A percentile compares a stretch with the other conserved stretches of the same genome.
Conservation (phyloP, 2,113 vertebrate genomes). For the Bujurquina vittata region DNA sequence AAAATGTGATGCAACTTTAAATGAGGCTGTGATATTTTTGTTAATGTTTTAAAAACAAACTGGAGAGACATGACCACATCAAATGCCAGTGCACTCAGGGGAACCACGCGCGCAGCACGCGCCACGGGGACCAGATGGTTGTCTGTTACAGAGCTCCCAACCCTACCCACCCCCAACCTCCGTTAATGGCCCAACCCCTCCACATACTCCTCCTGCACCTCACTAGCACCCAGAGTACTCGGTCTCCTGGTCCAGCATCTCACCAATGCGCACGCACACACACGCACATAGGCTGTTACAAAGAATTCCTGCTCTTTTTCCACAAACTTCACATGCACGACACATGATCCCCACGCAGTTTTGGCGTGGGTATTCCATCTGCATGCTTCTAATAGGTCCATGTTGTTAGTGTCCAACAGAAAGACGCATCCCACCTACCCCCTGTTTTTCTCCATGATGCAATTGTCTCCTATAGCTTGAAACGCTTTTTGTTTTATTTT, state of each 20-base stretch:
- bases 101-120: constrained; percentile 83
- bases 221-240: constrained; percentile 25
- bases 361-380: constrained; percentile 71
- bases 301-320: constrained; percentile 6
- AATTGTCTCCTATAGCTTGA: constrained; percentile 54
- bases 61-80: constrained; percentile 40
- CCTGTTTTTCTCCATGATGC: constrained; percentile 2
- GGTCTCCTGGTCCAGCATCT: background rate
- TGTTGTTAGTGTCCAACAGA: constrained; percentile 42
- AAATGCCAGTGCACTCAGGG: constrained; percentile 73
- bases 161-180: constrained; percentile 18
- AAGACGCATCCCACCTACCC: background rate
- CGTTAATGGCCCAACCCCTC: constrained; percentile 12
- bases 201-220: background rate
- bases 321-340: constrained; percentile 50
- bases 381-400: constrained; percentile 40
- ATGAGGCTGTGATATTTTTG: background rate
- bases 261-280: background rate
- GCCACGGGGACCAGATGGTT: constrained; percentile 79
- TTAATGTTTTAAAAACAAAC: constrained; percentile 41
- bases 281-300: background rate
- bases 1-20: background rate
- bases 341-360: constrained; percentile 58
- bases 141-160: constrained; percentile 60
- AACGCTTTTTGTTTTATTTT: background rate